A percentile compares a stretch with the other conserved stretches of the same genome.
phyloP scores from a whole-genome alignment of 53 echinoderm and acorn worm genomes.

The Stichopus horrens region DNA sequence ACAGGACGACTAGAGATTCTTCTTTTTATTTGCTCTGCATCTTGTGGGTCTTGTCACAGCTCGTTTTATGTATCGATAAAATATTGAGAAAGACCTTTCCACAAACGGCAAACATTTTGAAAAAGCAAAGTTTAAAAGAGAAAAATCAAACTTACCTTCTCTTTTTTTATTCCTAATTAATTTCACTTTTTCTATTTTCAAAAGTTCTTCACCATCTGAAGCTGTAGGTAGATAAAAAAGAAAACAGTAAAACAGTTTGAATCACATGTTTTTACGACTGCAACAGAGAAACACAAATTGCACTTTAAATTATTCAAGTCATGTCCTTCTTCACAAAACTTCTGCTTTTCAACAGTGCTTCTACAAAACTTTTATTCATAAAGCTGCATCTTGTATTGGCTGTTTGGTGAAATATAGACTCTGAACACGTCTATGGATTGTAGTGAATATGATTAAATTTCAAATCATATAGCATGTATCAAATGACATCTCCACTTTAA shows the following conservation, averaged over 20 bases:
- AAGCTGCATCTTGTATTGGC: too few relatives aligned
- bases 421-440: too few relatives aligned
- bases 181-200: slow-evolving; percentile 84
- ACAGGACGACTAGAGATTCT: not conserved
- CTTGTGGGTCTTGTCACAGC: not conserved
- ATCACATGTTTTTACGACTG: not conserved
- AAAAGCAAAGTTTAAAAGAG: not conserved
- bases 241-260: not conserved
- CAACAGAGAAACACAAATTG: too few relatives aligned
- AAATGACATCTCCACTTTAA: too few relatives aligned
- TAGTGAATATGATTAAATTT: too few relatives aligned
- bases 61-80: not conserved
- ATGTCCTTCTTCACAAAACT: too few relatives aligned
- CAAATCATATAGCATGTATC: too few relatives aligned
- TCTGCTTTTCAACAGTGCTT: too few relatives aligned
- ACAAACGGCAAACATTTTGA: not conserved
- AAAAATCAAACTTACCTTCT: slow-evolving; percentile 68
- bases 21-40: not conserved
- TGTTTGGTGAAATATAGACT: too few relatives aligned
- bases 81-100: not conserved
- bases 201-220: slow-evolving; percentile 76
- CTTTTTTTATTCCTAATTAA: slow-evolving; percentile 82
- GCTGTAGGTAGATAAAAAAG: slow-evolving; percentile 58
- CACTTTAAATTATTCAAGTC: too few relatives aligned
- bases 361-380: too few relatives aligned